Conservation (phyloP, 2,888 invertebrate genomes). For the Leptura quadrifasciata region DNA sequence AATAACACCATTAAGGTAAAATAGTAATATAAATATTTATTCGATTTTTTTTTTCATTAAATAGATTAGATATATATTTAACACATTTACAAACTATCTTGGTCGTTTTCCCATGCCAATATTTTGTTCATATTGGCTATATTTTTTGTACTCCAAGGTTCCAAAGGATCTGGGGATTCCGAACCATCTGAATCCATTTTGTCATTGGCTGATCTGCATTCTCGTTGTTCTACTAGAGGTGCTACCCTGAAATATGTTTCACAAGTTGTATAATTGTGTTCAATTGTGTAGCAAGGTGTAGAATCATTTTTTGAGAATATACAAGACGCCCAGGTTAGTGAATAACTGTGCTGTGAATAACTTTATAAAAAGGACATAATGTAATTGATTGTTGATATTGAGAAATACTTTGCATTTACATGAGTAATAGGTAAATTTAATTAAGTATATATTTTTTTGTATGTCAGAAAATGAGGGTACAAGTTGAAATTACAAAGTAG, state of each 20-base stretch:
- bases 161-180: constrained; percentile 79
- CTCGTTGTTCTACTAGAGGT: constrained; percentile 71
- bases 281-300: too few relatives aligned
- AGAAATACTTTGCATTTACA: too few relatives aligned
- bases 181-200: constrained; percentile 64
- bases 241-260: constrained; percentile 72
- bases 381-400: too few relatives aligned
- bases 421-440: too few relatives aligned
- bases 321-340: too few relatives aligned
- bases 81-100: constrained; percentile 74
- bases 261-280: neutral
- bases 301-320: too few relatives aligned
- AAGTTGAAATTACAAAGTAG: too few relatives aligned
- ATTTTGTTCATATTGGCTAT: constrained; percentile 84
- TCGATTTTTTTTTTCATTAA: neutral
- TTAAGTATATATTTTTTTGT: too few relatives aligned
- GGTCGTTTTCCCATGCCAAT: constrained; percentile 79
- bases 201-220: constrained; percentile 72
- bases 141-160: constrained; percentile 84
- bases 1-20: neutral
- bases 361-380: too few relatives aligned
- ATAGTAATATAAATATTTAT: neutral
- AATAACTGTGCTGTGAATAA: too few relatives aligned
- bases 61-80: neutral
- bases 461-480: too few relatives aligned